Base-by-base conservation (phyloP, 1,140 invertebrate genomes). In the Drosophila ohnishii region DNA sequence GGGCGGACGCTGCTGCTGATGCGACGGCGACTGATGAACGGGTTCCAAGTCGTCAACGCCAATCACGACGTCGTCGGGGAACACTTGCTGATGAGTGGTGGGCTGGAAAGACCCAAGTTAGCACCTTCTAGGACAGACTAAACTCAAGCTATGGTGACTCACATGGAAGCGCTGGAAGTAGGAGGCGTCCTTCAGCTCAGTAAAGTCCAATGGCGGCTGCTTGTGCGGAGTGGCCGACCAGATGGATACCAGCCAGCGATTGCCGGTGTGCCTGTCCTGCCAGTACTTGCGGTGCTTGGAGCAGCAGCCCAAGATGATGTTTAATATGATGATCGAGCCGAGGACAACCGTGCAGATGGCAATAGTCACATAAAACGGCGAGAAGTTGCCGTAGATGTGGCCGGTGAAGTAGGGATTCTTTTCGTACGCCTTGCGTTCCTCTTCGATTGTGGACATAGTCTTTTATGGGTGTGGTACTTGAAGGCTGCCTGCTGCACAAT, bases 161-260 rank as follows among this genome's bases (percentile, higher is more conserved):
- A 91, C 86, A 47, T 87, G 75, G n/a, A 88, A 51, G 16, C 82
- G 67, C 50, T 92, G 47, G 75, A 92, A 79, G 37, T 92, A 87
- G 45, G 88, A 90, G 4, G 93, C 92, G 75, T 91, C 92, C 74
- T 96, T 94, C 0, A 97, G 88, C 91, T 97, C 96, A 1, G 94
- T 95, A 19, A 95, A 94, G 91, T 97, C 96, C 16, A 97, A 88
- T 8, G 96, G 95, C n/a, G 96, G 95, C 90, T 96, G 96, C 64
- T 96, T 95, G 75, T 96, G 94, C 0, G 96, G 96, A 14, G 96
- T 95, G 40, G 95, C 93, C 13, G 96, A 95, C 96, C 96, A 97
- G 83, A 97, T 92, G 9, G 96, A 95, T 11, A 96, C 94, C 61
- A 97, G 93, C 95, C 95, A 97, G 78, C 96, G 95, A 92, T 97